These are phyloP conservation scores for Pammene fasciana DNA, from an alignment of 2,888 invertebrate genomes.

Conservation along the genomic window DNA sequence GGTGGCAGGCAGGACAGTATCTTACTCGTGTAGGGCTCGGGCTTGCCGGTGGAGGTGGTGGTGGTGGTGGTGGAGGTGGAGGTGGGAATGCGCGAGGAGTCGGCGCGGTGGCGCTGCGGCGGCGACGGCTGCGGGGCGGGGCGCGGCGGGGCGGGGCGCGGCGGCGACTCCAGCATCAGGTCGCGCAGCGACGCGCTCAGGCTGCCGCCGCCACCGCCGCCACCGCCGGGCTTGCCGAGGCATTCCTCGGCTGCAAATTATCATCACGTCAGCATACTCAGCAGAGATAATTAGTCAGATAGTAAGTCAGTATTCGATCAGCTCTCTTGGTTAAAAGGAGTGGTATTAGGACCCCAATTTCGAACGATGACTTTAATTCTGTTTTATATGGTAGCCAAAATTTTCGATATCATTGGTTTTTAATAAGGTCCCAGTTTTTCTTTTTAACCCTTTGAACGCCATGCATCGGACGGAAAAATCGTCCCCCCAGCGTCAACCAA, in stretches of 20 bases:
- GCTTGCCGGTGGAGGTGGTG: slow-evolving; percentile 52
- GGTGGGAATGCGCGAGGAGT: slow-evolving; percentile 70
- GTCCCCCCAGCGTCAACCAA: too few species aligned
- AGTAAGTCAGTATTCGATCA: too few species aligned
- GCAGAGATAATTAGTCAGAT: too few species aligned
- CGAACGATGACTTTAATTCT: too few species aligned
- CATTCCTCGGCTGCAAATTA: slow-evolving; percentile 49
- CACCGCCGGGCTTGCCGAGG: slow-evolving; percentile 44
- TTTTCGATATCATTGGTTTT: too few species aligned
- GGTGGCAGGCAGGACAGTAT: neutral
- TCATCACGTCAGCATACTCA: too few species aligned
- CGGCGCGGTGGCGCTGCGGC: slow-evolving; percentile 67
- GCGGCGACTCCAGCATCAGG: slow-evolving; percentile 54
- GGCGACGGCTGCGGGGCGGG: slow-evolving; percentile 63
- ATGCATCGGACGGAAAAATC: too few species aligned
- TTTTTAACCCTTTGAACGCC: too few species aligned
- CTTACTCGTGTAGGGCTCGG: slow-evolving; percentile 56
- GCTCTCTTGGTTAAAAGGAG: too few species aligned
- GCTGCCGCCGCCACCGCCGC: slow-evolving; percentile 47
- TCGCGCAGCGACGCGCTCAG: slow-evolving; percentile 61
- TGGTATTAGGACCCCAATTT: too few species aligned
- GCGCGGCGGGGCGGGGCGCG: slow-evolving; percentile 48
- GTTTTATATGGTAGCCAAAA: too few species aligned
- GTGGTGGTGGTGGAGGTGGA: slow-evolving; percentile 45
- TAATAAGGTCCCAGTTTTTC: too few species aligned